phyloP scores from a whole-genome alignment of 1,140 invertebrate genomes.

The Leptopilina boulardi region DNA sequence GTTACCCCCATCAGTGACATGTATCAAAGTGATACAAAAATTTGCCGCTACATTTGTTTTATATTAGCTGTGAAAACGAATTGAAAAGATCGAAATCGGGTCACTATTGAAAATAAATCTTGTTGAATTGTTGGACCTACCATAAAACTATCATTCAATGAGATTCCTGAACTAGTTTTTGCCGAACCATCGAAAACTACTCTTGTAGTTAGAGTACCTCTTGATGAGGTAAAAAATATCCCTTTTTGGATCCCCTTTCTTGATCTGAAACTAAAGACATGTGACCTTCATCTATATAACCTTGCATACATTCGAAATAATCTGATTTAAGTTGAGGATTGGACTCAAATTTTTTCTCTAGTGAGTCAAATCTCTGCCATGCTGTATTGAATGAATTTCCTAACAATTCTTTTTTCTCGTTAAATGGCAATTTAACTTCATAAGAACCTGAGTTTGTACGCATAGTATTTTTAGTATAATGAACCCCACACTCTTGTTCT shows the following conservation, averaged over 20 bases:
- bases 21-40: background rate
- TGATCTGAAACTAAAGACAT: background rate
- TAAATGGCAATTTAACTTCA: background rate
- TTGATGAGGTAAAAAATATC: constrained; percentile 32
- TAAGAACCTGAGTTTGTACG: background rate
- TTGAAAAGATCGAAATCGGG: constrained; percentile 56
- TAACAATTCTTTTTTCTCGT: background rate
- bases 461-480: background rate
- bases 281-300: background rate
- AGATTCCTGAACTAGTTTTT: constrained; percentile 29
- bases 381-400: background rate
- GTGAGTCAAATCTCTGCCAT: background rate
- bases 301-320: background rate
- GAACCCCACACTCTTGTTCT: background rate
- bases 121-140: constrained; percentile 44
- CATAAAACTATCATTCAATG: constrained; percentile 54
- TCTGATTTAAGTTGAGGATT: background rate
- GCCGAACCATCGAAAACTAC: constrained; percentile 65
- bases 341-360: background rate
- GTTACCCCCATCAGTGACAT: too few species aligned
- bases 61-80: constrained; percentile 67
- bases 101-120: constrained; percentile 7
- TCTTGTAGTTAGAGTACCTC: constrained; percentile 64
- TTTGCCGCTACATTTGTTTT: constrained; percentile 67
- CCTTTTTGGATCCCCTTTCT: background rate